These are phyloP conservation scores for Psophia crepitans DNA, from an alignment of 2,113 vertebrate species.

Conservation along the genomic window DNA sequence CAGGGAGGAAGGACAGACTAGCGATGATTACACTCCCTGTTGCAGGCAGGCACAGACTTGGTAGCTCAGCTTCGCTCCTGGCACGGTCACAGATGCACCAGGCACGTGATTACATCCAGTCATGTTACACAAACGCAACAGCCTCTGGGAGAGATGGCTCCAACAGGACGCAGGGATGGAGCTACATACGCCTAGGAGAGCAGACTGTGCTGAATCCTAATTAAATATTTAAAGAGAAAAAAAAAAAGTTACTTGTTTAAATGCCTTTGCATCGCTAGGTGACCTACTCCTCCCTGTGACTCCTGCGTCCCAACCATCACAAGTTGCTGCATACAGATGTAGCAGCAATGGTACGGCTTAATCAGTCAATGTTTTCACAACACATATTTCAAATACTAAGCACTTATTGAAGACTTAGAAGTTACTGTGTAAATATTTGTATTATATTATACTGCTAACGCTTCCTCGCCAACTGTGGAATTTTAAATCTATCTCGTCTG, in stretches of 20 bases:
- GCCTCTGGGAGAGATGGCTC: background rate
- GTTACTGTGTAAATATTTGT: slow-evolving; percentile 66
- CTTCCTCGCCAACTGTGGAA: slow-evolving; percentile 55
- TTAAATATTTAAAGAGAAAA: background rate
- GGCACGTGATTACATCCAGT: background rate
- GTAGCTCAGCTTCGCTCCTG: background rate
- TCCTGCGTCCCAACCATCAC: background rate
- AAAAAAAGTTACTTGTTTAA: background rate
- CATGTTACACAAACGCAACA: background rate
- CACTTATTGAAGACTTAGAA: slow-evolving; percentile 65
- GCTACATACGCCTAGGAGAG: background rate
- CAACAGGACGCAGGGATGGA: background rate
- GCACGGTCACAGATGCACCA: background rate
- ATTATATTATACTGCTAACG: slow-evolving; percentile 52
- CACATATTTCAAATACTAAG: slow-evolving; percentile 66
- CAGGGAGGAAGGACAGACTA: background rate
- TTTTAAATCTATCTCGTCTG: slow-evolving; percentile 58
- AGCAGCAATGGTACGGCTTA: slow-evolving; percentile 17
- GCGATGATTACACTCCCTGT: background rate
- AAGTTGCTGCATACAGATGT: slow-evolving; percentile 31
- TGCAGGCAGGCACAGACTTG: background rate
- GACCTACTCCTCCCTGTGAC: background rate
- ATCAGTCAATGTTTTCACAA: slow-evolving; percentile 67
- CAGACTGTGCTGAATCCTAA: background rate
- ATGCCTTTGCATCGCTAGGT: background rate